A percentile compares a stretch with the other conserved stretches of the same genome.
These are phyloP conservation scores for Melanotaenia trifasciata DNA, from an alignment of 2,797 vertebrate species.

Conservation along the genomic window DNA sequence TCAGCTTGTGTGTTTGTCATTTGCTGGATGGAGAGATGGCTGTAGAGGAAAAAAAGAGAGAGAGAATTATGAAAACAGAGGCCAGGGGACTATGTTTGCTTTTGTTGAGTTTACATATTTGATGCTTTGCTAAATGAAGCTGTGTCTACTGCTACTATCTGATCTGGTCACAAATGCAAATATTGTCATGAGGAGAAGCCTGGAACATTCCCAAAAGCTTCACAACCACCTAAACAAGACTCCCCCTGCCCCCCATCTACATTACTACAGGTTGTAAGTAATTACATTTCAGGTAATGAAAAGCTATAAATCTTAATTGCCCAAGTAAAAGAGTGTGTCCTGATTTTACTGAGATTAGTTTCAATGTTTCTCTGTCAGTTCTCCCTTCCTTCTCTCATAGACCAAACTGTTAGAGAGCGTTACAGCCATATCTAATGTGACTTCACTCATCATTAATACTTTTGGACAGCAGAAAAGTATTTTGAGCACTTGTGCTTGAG, in stretches of 20 bases:
- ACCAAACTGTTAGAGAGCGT: conserved; percentile 33
- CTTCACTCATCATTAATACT: conserved; percentile 37
- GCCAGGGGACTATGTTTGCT: conserved; percentile 60
- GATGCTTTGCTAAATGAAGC: conserved; percentile 74
- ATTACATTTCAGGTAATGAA: conserved; percentile 64
- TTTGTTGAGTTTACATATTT: conserved; percentile 76
- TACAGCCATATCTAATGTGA: conserved; percentile 20
- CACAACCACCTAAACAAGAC: conserved; percentile 32
- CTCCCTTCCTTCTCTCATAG: conserved; percentile 2
- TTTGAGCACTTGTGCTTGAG: conserved; percentile 18
- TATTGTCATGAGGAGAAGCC: conserved; percentile 61
- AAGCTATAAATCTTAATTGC: conserved; percentile 25
- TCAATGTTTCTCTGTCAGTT: neutral
- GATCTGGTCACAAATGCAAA: conserved; percentile 72
- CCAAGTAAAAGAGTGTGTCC: too few relatives aligned
- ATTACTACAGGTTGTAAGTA: conserved; percentile 33
- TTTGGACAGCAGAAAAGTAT: conserved; percentile 20
- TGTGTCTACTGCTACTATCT: conserved; percentile 67
- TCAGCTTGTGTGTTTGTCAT: conserved; percentile 56
- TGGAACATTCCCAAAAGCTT: conserved; percentile 49
- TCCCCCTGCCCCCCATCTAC: conserved; percentile 12
- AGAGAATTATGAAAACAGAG: conserved; percentile 22
- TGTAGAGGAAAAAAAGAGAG: conserved; percentile 16
- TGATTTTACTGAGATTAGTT: too few relatives aligned
- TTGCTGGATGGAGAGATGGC: conserved; percentile 55